Base-by-base conservation (phyloP, 2,113 vertebrate species). In the Oryzias melastigma region DNA sequence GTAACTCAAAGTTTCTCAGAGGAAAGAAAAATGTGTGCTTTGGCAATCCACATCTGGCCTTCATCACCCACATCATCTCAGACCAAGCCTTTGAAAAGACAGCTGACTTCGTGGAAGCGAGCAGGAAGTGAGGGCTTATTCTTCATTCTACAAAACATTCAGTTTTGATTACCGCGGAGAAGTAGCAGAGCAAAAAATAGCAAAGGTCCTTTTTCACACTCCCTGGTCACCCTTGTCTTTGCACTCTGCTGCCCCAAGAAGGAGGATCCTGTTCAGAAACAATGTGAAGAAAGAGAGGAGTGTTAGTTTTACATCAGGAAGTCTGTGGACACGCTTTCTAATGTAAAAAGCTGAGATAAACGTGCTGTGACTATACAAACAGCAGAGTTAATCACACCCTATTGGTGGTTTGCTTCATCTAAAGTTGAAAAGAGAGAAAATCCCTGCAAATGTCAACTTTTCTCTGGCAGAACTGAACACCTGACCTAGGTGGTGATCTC, bases 71-170 rank as follows among this genome's bases (percentile, higher is more conserved):
- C 84, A 82, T 84, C 82, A 82, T 49, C 65, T 50, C 65, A 62
- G 69, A 62, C 64, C 75, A 44, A 10, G 52, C 22, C n/a, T 85
- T 85, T 66, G 71, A 81, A 80, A 60, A 78, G 83, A 89, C 84
- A 80, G 79, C 81, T 80, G 84, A 86, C 68, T 80, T 77, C 27
- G 64, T 82, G 80, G 81, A 84, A 78, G 66, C 19, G 54, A 85
- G 80, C 86, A 85, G 88, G 88, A 89, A 85, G 80, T 71, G 42
- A 67, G 77, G 58, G 82, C 77, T 85, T 82, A 84, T 78, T 81
- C 68, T 82, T 71, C 49, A 46, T 74, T 73, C 77, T 76, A 68
- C 79, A 65, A 87, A 87, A 81, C 81, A 73, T 77, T 83, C 79
- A 77, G 53, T 81, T 83, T 75, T 80, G 75, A 88, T 88, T 87